Evolutionary conservation across 92 coral and sea anemone genomes (phyloP), one percentile per base, ranked within the genome.

Genomic region (Blastomussa wellsi): DNA sequence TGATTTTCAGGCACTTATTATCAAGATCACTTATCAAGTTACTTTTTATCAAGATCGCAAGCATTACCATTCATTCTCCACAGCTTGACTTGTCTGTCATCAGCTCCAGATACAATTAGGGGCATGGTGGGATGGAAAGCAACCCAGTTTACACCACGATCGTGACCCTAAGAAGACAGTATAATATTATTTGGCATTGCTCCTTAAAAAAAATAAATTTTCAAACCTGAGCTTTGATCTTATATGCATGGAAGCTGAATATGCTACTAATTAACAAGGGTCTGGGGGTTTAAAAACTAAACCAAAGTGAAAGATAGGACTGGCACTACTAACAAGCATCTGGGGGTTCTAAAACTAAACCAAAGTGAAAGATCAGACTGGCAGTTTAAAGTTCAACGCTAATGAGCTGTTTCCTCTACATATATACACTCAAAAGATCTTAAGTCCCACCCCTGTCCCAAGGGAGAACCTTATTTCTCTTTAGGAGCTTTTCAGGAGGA

Each of bases 81-180:
- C 28, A 96, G 86, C 78, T 96, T 96, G 78, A 96, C 99, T 84
- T 96, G 99, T 70, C 99, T 93, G 89, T 96, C 99, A 86, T 96
- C 99, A 85, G 99, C 99, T 42, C 98, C 99, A 42, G 99, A 96
- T 36, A 96, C 99, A 81, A 96, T 93, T 42, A 96, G 91, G 0
- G 99, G 99, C 99, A 96, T 96, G 28, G 96, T 90, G 1, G 99
- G 99, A 86, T 96, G 99, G 86, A 96, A 96, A 3, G 99, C 88
- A 14, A 96, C 99, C 99, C 99, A 96, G 93, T 96, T 96, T 11
- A 96, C 99, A 24, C 99, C 99, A 75, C 99, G 90, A 68, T 96
- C 99, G 90, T 96, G 99, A 67, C 99, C 99, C 98, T 96, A 47
- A 20, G 33, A 51, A 69, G 33, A 37, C 26, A 76, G n/a, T 49